Conservation (phyloP, 2,888 invertebrate species). For the Stictocephala bisonia region DNA sequence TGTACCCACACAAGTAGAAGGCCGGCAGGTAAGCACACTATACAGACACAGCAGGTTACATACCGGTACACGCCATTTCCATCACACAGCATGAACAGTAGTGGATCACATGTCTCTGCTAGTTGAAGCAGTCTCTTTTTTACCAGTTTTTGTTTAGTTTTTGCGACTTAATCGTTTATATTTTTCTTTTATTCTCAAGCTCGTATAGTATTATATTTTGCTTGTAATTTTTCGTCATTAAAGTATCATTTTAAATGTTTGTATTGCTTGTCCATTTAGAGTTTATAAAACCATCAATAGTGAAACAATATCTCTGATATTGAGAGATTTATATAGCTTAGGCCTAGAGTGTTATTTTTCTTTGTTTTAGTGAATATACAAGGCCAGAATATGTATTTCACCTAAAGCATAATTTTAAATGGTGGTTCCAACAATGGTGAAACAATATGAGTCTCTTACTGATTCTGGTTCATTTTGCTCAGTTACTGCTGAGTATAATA, state of each 20-base stretch:
- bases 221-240: constrained; percentile 32
- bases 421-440: too few species aligned
- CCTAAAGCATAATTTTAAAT: too few species aligned
- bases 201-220: constrained; percentile 27
- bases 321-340: not conserved
- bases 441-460: too few species aligned
- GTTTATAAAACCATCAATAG: not conserved
- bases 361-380: too few species aligned
- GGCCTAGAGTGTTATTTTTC: constrained; percentile 12
- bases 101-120: constrained; percentile 12
- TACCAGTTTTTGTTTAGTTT: too few species aligned
- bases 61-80: not conserved
- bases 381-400: too few species aligned
- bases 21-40: constrained; percentile 60
- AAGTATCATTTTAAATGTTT: constrained; percentile 36
- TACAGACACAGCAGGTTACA: constrained; percentile 26
- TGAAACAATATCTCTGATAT: too few species aligned
- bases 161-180: too few species aligned
- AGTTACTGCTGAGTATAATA: too few species aligned
- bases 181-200: constrained; percentile 24
- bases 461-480: too few species aligned
- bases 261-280: constrained; percentile 32
- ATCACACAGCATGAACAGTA: constrained; percentile 40
- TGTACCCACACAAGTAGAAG: constrained; percentile 59
- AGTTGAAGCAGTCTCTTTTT: too few species aligned